Evolutionary conservation across 2,888 invertebrate species (phyloP), one percentile per base, ranked within the genome.

Genomic region (Callyntrura guangdongensis): DNA sequence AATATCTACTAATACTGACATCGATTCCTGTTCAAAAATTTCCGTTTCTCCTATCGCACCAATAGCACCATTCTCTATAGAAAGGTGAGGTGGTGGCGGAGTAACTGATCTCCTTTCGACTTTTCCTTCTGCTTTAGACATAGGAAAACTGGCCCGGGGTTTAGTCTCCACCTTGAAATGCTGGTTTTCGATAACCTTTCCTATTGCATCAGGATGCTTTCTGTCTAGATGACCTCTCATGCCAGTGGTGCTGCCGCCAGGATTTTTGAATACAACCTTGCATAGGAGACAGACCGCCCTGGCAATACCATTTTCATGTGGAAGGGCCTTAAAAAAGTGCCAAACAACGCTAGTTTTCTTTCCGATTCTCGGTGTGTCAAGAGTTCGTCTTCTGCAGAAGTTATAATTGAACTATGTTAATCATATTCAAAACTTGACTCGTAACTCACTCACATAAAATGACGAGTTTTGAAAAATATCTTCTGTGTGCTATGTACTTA

Each of bases 281-380:
- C 92, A 92, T 1, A 92, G 49, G 0, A 83, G 69, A 45, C 92
- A 92, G 3, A 89, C 36, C 2, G 90, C 81, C 53, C 74, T 69
- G 1, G 92, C 89, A 12, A 74, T 85, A 1, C 89, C 89, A 72
- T 91, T 86, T 27, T 88, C 91, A 20, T 67, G 77, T 4, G 87
- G 74, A 14, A 91, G 56, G 3, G 88, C 25, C n/a, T 77, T 87
- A 67, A 92, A 92, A 67, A 84, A 92, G 49, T 92, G 36, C 92
- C 92, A 92, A 8, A 92, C 92, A 45, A 91, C 90, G 49, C 92
- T 92, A 1, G 92, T 92, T 59, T 92, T 92, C 86, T 92, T 92
- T 49, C 92, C 92, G 5, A 85, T 64, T 77, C 83, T 49, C 3
- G 82, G 81, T 6, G 53, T 22, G 20, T 74, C 74, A 22, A 69